A percentile compares a stretch with the other conserved stretches of the same genome.
Evolutionary conservation across 2,888 invertebrate genomes (phyloP).

Genomic region (Enchytraeus crypticus): DNA sequence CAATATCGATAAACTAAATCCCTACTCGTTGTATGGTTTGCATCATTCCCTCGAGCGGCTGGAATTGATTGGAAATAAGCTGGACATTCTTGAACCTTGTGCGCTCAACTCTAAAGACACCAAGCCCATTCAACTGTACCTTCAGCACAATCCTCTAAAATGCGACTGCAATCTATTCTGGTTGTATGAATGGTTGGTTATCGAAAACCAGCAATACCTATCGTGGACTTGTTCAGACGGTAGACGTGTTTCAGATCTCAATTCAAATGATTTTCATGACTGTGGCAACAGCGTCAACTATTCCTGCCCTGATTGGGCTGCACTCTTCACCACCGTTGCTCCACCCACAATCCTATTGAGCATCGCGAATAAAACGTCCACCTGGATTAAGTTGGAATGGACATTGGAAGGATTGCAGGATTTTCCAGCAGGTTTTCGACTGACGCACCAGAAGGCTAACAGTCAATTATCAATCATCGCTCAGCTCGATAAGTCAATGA

Average conservation of each 20-base stretch:
- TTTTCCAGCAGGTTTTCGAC: not conserved
- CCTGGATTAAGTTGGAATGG: not conserved
- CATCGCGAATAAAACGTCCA: not conserved
- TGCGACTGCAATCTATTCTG: constrained; percentile 3
- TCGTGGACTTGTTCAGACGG: not conserved
- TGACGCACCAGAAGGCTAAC: not conserved
- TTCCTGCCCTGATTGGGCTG: not conserved
- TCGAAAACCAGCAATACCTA: not conserved
- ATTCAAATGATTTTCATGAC: not conserved
- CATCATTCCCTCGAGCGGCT: not conserved
- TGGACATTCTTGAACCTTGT: not conserved
- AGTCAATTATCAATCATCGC: not conserved
- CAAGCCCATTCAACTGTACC: not conserved
- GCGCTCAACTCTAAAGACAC: not conserved
- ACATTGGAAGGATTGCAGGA: not conserved
- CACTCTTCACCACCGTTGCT: not conserved
- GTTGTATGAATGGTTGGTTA: not conserved
- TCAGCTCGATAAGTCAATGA: not conserved
- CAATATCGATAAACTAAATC: not conserved
- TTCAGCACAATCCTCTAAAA: not conserved
- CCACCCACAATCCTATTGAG: not conserved
- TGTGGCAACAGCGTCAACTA: not conserved
- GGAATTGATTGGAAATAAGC: not conserved
- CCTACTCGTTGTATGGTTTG: not conserved
- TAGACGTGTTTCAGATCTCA: not conserved